Evolutionary conservation across 2,113 vertebrate genomes (phyloP).

Genomic region (Tichodroma muraria): DNA sequence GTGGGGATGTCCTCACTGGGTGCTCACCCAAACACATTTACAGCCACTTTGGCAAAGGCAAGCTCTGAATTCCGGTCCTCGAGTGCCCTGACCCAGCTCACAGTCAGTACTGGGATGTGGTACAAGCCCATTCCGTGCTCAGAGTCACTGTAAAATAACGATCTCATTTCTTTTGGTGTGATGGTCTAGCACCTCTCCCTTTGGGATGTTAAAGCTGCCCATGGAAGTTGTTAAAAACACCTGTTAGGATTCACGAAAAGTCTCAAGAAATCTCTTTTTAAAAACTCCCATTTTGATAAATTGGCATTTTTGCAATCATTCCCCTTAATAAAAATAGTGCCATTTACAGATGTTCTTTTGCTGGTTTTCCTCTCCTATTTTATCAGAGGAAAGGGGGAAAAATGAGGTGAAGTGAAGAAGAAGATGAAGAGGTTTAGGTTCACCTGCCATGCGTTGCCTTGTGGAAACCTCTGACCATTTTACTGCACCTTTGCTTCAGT

Average conservation of each 20-base stretch:
- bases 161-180: too few species aligned
- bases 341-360: neutral
- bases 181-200: neutral
- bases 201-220: neutral
- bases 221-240: neutral
- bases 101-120: neutral
- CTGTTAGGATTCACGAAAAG: neutral
- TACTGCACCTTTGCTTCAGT: neutral
- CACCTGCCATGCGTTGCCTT: rapidly evolving
- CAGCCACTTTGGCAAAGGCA: neutral
- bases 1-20: neutral
- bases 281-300: neutral
- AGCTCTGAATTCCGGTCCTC: neutral
- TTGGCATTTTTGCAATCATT: neutral
- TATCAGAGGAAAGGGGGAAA: neutral
- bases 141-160: neutral
- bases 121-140: rapidly evolving
- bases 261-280: neutral
- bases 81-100: neutral
- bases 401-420: neutral
- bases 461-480: neutral
- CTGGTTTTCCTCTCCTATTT: neutral
- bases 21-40: neutral
- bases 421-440: neutral
- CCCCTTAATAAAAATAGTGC: neutral